A percentile compares a stretch with the other conserved stretches of the same genome.
These are phyloP conservation scores for Hippocampus guttulatus DNA, from an alignment of 2,113 vertebrate species.

Conservation along the genomic window DNA sequence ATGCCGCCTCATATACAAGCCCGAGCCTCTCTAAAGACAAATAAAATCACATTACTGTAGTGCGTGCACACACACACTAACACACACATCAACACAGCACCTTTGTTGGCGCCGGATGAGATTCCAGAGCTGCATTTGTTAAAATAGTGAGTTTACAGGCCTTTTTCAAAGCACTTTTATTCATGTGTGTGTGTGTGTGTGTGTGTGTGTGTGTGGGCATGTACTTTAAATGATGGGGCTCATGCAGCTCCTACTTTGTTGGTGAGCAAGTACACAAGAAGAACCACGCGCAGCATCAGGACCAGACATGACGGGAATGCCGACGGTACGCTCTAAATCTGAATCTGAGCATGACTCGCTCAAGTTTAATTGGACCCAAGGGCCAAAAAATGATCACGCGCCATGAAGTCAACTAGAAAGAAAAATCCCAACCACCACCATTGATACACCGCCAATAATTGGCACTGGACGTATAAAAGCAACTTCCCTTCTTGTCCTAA, in stretches of 20 bases:
- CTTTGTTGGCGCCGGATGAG: conserved; percentile 5
- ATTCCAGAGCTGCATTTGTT: conserved; percentile 7
- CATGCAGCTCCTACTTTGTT: not conserved
- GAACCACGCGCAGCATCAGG: not conserved
- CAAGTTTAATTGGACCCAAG: conserved; percentile 2
- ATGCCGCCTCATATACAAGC: conserved; percentile 47
- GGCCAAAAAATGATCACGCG: not conserved
- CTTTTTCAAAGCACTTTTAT: not conserved
- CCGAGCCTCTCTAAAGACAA: conserved; percentile 26
- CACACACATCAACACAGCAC: conserved; percentile 2
- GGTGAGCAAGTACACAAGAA: not conserved
- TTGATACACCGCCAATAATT: not conserved
- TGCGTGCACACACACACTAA: not conserved
- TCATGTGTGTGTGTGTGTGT: not conserved
- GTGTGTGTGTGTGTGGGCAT: not conserved
- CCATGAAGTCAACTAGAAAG: not conserved
- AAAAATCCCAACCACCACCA: not conserved
- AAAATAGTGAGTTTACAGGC: not conserved
- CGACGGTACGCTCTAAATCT: not conserved
- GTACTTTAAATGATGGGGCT: not conserved
- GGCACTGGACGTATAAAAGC: not conserved
- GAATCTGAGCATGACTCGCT: not conserved
- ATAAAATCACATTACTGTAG: conserved; percentile 26
- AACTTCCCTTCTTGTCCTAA: not conserved
- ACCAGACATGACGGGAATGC: not conserved